Evolutionary conservation across 2,113 vertebrate species (phyloP).

Genomic region (Siniperca knerii): DNA sequence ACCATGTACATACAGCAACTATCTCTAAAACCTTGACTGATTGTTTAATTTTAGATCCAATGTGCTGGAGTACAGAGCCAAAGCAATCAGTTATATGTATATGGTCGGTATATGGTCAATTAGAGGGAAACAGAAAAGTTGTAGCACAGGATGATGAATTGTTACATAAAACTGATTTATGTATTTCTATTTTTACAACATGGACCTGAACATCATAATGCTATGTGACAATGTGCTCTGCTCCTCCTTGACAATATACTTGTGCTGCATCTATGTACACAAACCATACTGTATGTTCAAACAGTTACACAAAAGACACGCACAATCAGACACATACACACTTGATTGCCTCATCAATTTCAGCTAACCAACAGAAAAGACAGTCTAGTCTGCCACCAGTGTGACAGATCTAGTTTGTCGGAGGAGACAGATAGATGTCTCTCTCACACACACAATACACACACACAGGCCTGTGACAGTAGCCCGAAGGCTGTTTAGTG

Average conservation of each 20-base stretch:
- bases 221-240: background rate
- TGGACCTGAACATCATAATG: constrained; percentile 3
- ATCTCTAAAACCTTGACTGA: background rate
- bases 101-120: background rate
- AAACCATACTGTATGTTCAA: constrained; percentile 1
- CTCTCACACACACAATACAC: constrained; percentile 15
- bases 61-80: background rate
- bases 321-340: constrained; percentile 28
- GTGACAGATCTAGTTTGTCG: constrained; percentile 77
- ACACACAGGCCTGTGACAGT: constrained; percentile 57
- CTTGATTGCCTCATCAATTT: constrained; percentile 66
- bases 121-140: background rate
- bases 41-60: background rate
- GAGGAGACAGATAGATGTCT: constrained; percentile 65
- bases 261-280: constrained; percentile 7
- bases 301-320: constrained; percentile 8
- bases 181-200: constrained; percentile 12
- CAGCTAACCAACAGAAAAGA: constrained; percentile 62
- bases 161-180: constrained; percentile 28
- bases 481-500: constrained; percentile 71
- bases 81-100: background rate
- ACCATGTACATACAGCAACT: background rate
- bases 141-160: background rate
- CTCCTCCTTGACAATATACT: background rate
- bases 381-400: constrained; percentile 48